Evolutionary conservation across 2,888 invertebrate genomes (phyloP), one percentile per base, ranked within the genome.

Genomic region (Epiblema foenella): DNA sequence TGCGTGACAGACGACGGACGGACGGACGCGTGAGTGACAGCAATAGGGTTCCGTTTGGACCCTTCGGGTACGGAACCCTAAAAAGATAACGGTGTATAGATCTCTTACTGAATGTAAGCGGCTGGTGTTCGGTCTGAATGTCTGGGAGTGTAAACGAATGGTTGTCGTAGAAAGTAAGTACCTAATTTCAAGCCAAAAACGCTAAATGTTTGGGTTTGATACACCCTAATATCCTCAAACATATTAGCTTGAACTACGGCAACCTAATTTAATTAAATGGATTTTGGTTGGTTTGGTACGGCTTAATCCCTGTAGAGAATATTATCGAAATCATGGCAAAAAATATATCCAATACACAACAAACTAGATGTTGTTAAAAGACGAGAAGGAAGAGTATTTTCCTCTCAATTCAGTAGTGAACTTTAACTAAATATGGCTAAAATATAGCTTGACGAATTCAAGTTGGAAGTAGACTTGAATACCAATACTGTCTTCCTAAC

Each of bases 401-500:
- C 33, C 7, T 1, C 8, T 33, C 3, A 24, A 33, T 33, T 33
- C 33, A 33, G 33, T 33, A 33, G 33, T 33, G 8, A 33, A 33
- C 9, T 33, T 33, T 33, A 33, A 33, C 33, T 5, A 33, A 33
- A 7, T 2, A 29, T 33, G 33, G 9, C 29, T 4, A 68, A n/a
- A 24, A 9, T 39, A 17, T 49, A 63, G 18, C 57, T 9, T 0
- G 17, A 62, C 51, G 10, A 52, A 39, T 17, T 20, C 39, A 58
- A 33, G 49, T 20, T n/a, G 20, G 20, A 46, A 37, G 15, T 24
- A 18, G 57, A 33, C 29, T 17, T 60, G 17, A 39, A 24, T 9
- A 20, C 20, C 20, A 59, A 24, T 20, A 49, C 29, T 68, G 60
- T 69, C 68, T 63, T 59, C 42, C 42, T 65, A 49, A 42, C 12